phyloP scores from a whole-genome alignment of 2,888 invertebrate species.

The Amiota mariae region DNA sequence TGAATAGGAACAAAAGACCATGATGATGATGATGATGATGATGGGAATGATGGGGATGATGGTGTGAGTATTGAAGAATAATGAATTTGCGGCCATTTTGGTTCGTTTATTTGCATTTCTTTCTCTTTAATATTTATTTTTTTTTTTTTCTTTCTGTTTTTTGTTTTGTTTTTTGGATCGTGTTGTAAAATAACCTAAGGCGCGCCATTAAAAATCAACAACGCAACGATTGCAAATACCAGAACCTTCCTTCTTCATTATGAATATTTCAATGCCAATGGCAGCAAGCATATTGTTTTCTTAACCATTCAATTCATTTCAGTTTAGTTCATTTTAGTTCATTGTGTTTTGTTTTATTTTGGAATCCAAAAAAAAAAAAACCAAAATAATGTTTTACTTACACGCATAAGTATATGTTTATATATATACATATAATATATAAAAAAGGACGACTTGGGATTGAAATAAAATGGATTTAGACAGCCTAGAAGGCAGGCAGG shows the following conservation, averaged over 20 bases:
- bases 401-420: conserved; percentile 4
- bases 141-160: conserved; percentile 1
- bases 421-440: no score
- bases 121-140: not conserved
- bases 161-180: not conserved
- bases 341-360: not conserved
- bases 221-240: conserved; percentile 48
- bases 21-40: no score
- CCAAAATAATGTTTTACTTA: not conserved
- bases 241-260: conserved; percentile 50
- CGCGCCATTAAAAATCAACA: conserved; percentile 62
- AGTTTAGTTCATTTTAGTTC: not conserved
- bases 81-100: conserved; percentile 10
- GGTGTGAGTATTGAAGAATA: no score
- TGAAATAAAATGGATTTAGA: no score
- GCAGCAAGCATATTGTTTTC: conserved; percentile 14
- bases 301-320: not conserved
- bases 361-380: not conserved
- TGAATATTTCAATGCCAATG: conserved; percentile 47
- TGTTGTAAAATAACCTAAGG: conserved; percentile 30
- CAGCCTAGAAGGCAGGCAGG: not conserved
- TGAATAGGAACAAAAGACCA: no score
- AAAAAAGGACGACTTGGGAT: no score
- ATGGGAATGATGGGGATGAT: no score
- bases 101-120: conserved; percentile 13